Conservation (phyloP, 2,797 vertebrate genomes). For the Neosalanx taihuensis region DNA sequence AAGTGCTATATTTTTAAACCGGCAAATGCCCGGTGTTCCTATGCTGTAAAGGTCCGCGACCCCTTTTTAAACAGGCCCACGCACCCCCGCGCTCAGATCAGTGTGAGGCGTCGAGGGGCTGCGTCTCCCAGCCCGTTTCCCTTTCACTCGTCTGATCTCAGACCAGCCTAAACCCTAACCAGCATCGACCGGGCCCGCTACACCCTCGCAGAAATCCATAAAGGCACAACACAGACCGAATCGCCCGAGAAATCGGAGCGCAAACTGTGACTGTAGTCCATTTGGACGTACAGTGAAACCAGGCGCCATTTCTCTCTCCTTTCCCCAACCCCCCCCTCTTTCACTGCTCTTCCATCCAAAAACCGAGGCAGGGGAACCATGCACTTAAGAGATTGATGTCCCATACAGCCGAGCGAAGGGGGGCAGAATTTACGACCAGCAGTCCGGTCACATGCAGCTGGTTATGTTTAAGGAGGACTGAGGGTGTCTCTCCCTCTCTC, state of each 20-base stretch:
- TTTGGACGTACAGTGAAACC: too few relatives aligned
- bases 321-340: too few relatives aligned
- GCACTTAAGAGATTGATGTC: constrained; percentile 15
- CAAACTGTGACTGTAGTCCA: neutral
- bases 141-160: neutral
- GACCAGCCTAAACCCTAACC: neutral
- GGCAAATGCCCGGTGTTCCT: constrained; percentile 6
- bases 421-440: constrained; percentile 13
- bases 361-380: constrained; percentile 13
- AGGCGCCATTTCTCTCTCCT: too few relatives aligned
- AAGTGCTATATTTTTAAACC: constrained; percentile 9
- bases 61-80: constrained; percentile 9
- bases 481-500: too few relatives aligned
- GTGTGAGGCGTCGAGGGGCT: neutral
- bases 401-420: constrained; percentile 8
- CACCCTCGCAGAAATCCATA: neutral
- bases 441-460: constrained; percentile 35
- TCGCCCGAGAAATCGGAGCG: neutral
- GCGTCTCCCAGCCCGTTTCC: neutral
- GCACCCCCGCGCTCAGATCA: neutral
- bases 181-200: neutral
- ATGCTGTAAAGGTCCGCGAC: neutral
- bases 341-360: constrained; percentile 6
- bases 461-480: constrained; percentile 39
- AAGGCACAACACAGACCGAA: neutral